A percentile compares a stretch with the other conserved stretches of the same genome.
phyloP scores from a whole-genome alignment of 2,888 invertebrate genomes.

The Dryobota labecula region DNA sequence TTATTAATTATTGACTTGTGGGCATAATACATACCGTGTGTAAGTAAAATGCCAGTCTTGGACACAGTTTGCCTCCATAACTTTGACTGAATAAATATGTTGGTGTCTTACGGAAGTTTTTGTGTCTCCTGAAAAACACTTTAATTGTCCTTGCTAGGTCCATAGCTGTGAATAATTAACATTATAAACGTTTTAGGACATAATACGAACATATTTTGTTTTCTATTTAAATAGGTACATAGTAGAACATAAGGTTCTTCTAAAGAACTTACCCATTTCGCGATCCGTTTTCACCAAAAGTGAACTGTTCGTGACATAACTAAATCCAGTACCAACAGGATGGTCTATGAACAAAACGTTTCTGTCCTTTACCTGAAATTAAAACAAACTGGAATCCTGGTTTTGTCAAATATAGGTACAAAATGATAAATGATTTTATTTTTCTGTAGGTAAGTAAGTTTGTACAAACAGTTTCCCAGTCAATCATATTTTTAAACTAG shows the following conservation, averaged over 20 bases:
- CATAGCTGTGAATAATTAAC: slow-evolving; percentile 85
- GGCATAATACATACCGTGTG: slow-evolving; percentile 75
- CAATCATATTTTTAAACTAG: no score
- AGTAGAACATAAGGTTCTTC: no score
- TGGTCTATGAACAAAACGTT: slow-evolving; percentile 97
- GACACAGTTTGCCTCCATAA: slow-evolving; percentile 97
- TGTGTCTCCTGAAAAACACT: slow-evolving; percentile 92
- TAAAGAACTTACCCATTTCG: slow-evolving; percentile 78
- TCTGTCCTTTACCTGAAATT: slow-evolving; percentile 92
- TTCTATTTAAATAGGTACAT: background rate
- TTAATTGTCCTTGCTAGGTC: slow-evolving; percentile 94
- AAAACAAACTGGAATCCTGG: background rate
- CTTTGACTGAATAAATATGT: slow-evolving; percentile 96
- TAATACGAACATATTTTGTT: background rate
- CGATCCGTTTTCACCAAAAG: slow-evolving; percentile 79
- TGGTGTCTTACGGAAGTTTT: slow-evolving; percentile 93
- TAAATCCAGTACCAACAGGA: slow-evolving; percentile 97
- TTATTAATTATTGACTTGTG: background rate
- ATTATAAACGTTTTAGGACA: background rate
- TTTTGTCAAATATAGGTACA: no score
- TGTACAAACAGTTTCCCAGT: no score
- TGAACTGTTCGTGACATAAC: slow-evolving; percentile 92
- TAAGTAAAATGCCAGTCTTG: slow-evolving; percentile 82
- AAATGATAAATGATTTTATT: no score
- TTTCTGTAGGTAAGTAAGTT: no score